Evolutionary conservation across 2,113 vertebrate species (phyloP).

Genomic region (Anguilla japonica): DNA sequence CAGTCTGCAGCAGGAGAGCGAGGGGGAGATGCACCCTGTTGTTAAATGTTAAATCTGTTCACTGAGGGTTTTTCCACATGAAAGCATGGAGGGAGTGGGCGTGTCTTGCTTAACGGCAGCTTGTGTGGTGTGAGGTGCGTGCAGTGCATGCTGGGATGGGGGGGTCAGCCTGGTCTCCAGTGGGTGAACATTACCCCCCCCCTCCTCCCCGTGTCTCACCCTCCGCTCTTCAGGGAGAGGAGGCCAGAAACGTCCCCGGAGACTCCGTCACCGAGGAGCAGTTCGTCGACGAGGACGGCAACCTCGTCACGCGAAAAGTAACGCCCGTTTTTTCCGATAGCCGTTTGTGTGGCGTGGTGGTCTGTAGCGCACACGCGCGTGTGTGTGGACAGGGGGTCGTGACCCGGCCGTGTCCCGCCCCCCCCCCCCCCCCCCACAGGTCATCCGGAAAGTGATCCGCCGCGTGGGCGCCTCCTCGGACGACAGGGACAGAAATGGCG

Average conservation of each 20-base stretch:
- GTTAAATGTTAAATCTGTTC: neutral
- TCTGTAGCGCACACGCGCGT: too few species aligned
- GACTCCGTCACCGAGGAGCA: conserved; percentile 92
- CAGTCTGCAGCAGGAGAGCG: neutral
- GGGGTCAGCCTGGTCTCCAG: neutral
- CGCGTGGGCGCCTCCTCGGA: conserved; percentile 78
- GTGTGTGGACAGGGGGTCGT: conserved; percentile 5
- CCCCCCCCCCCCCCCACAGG: conserved; percentile 65
- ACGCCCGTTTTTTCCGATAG: conserved; percentile 42
- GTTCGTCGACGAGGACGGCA: conserved; percentile 90
- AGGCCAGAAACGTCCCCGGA: conserved; percentile 87
- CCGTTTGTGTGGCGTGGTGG: too few species aligned
- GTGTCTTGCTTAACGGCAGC: neutral
- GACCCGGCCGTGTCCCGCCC: conserved; percentile 51
- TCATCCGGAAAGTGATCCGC: conserved; percentile 92
- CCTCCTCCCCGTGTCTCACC: neutral
- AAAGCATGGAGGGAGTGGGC: neutral
- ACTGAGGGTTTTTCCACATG: neutral
- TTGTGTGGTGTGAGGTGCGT: conserved; percentile 10
- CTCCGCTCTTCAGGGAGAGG: conserved; percentile 82
- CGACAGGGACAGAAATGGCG: conserved; percentile 71
- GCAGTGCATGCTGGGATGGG: neutral
- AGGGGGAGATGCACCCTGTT: neutral
- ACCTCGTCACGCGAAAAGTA: conserved; percentile 97
- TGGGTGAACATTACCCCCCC: neutral